phyloP scores from a whole-genome alignment of 2,113 vertebrate species.

The Paradisaea rubra region DNA sequence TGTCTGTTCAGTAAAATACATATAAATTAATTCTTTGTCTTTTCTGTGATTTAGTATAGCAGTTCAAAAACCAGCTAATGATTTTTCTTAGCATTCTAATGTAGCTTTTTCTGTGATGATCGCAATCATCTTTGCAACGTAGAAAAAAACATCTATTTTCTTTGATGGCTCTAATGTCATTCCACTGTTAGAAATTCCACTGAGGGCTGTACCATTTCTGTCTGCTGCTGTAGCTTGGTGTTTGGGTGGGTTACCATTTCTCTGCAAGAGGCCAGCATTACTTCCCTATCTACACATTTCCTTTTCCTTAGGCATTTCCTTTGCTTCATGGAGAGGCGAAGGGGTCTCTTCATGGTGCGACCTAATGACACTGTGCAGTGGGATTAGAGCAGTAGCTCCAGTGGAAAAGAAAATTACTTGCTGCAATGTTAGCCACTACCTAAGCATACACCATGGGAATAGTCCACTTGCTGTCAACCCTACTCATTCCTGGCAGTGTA shows the following conservation, averaged over 20 bases:
- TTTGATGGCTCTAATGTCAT: background rate
- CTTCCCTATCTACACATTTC: background rate
- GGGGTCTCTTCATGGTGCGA: background rate
- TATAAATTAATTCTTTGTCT: conserved; percentile 22
- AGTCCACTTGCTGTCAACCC: background rate
- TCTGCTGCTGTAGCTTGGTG: background rate
- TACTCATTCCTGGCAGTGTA: background rate
- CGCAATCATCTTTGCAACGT: background rate
- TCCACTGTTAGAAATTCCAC: background rate
- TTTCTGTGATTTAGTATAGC: background rate
- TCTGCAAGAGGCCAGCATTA: background rate
- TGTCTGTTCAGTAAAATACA: background rate
- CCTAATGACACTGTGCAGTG: background rate
- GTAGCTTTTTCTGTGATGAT: background rate
- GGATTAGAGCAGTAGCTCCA: background rate
- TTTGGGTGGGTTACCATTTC: background rate
- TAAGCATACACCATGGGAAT: background rate
- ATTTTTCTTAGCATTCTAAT: conserved; percentile 9
- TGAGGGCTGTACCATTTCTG: background rate
- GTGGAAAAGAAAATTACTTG: background rate
- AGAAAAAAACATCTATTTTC: background rate
- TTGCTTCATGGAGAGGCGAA: background rate
- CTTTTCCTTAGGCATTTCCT: background rate
- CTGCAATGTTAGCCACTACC: background rate
- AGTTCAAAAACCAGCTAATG: background rate